Evolutionary conservation across 2,113 vertebrate species (phyloP).

Genomic region (Anoura caudifer): DNA sequence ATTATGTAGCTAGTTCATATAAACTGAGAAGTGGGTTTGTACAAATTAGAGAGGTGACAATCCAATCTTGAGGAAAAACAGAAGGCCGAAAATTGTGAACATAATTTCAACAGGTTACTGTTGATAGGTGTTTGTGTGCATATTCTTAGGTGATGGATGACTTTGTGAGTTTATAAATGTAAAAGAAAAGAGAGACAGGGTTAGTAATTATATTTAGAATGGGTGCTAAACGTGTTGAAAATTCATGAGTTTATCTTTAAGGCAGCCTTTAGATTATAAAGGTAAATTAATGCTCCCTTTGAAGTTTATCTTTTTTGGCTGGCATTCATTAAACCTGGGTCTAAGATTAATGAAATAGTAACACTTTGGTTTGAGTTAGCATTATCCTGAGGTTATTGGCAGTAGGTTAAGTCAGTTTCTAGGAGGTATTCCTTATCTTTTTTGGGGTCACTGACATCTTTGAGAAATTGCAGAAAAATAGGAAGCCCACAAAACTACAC

Average conservation of each 20-base stretch:
- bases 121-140: not conserved
- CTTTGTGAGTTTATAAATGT: not conserved
- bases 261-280: not conserved
- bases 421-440: not conserved
- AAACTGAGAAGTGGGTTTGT: not conserved
- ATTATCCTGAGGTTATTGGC: not conserved
- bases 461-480: constrained; percentile 14
- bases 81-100: not conserved
- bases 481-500: not conserved
- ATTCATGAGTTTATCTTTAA: not conserved
- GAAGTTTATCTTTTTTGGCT: constrained; percentile 3
- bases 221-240: not conserved
- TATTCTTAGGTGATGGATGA: not conserved
- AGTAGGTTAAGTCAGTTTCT: not conserved
- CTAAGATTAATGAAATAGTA: constrained; percentile 2
- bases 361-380: not conserved
- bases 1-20: not conserved
- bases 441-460: not conserved
- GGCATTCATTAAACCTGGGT: not conserved
- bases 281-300: not conserved
- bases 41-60: not conserved
- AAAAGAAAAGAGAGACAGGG: not conserved
- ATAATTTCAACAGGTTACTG: not conserved
- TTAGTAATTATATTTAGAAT: not conserved
- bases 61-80: not conserved